Evolutionary conservation across 2,113 vertebrate genomes (phyloP).

Genomic region (Oreocharis arfaki): DNA sequence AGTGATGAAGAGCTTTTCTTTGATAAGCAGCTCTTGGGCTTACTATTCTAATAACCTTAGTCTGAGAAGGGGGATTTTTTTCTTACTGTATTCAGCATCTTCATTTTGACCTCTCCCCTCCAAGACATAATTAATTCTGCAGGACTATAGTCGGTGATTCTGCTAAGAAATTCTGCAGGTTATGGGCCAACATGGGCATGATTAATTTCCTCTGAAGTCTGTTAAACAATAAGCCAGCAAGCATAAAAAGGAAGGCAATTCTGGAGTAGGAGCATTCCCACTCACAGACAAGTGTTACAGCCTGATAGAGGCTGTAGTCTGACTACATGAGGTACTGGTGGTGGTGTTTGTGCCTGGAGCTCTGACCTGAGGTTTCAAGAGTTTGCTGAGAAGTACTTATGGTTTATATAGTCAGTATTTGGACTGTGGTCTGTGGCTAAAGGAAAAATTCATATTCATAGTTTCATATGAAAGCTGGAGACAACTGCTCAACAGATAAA

Average conservation of each 20-base stretch:
- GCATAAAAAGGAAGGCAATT: not conserved
- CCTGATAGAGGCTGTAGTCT: not conserved
- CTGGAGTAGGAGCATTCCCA: not conserved
- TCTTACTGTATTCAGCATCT: not conserved
- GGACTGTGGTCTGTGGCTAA: not conserved
- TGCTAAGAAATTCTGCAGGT: not conserved
- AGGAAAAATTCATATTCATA: not conserved
- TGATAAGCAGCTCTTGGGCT: not conserved
- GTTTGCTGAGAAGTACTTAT: not conserved
- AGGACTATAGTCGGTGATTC: not conserved
- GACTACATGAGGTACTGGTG: not conserved
- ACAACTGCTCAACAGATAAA: not conserved
- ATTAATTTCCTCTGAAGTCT: not conserved
- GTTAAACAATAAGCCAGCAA: not conserved
- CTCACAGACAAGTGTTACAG: not conserved
- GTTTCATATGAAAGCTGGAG: not conserved
- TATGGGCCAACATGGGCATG: not conserved
- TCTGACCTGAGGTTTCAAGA: not conserved
- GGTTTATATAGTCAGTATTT: not conserved
- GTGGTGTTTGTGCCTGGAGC: not conserved
- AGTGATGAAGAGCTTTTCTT: not conserved
- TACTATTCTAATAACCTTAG: not conserved
- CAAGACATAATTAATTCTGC: not conserved
- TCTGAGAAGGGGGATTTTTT: not conserved
- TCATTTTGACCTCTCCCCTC: not conserved